These are phyloP conservation scores for Neotragus pygmaeus DNA, from an alignment of 2,113 vertebrate genomes.

Conservation along the genomic window DNA sequence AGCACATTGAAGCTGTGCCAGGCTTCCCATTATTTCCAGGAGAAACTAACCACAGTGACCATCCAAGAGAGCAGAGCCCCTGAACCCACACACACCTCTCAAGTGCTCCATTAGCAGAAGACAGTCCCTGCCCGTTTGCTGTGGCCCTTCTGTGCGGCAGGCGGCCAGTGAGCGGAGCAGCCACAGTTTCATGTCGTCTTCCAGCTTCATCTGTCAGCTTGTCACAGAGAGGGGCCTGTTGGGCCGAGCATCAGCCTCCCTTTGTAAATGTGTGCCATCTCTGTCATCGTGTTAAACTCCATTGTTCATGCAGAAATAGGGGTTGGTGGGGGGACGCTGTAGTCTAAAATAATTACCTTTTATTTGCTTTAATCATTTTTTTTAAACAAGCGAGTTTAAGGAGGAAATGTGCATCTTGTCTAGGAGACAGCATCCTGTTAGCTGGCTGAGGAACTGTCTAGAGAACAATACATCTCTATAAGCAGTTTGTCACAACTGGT, in stretches of 20 bases:
- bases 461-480: not conserved
- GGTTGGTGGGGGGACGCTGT: not conserved
- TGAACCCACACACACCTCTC: too few species aligned
- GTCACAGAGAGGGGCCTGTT: not conserved
- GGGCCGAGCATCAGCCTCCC: not conserved
- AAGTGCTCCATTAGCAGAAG: not conserved
- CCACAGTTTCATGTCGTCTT: not conserved
- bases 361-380: not conserved
- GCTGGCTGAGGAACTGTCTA: slow-evolving; percentile 3
- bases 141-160: not conserved
- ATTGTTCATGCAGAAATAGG: not conserved
- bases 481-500: slow-evolving; percentile 46
- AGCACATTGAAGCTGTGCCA: not conserved
- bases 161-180: not conserved
- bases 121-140: not conserved
- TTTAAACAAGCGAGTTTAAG: not conserved
- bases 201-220: not conserved
- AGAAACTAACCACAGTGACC: not conserved
- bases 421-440: not conserved
- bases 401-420: not conserved
- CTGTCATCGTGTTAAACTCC: not conserved
- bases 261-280: not conserved
- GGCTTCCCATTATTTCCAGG: not conserved
- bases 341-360: not conserved
- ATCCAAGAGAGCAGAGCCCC: not conserved